Percentiles rank a stretch among this genome's conserved stretches.
Conservation (phyloP, 2,797 vertebrate species). For the Amphiprion clarkii region DNA sequence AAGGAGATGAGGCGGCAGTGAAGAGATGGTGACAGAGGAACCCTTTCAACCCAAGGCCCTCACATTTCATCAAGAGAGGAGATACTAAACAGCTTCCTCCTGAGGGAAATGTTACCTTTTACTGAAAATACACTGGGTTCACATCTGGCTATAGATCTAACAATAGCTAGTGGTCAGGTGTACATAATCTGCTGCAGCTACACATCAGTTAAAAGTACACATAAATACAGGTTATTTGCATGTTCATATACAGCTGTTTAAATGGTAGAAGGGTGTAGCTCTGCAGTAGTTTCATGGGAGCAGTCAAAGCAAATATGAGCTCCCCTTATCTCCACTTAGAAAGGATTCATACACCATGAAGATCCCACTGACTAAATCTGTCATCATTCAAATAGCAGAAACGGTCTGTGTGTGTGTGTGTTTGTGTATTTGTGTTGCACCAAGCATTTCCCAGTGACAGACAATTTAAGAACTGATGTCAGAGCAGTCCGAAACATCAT, state of each 20-base stretch:
- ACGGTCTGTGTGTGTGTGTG: too few species aligned
- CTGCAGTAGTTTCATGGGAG: not conserved
- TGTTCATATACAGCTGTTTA: not conserved
- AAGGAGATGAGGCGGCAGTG: conserved; percentile 50
- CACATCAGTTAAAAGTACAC: not conserved
- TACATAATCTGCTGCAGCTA: not conserved
- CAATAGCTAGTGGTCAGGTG: conserved; percentile 14
- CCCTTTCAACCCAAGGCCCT: conserved; percentile 30
- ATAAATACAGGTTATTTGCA: not conserved
- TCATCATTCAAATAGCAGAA: too few species aligned
- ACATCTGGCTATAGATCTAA: conserved; percentile 27
- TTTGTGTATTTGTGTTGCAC: too few species aligned
- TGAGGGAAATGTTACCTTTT: conserved; percentile 33
- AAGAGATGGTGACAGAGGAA: conserved; percentile 47
- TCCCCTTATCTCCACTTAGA: too few species aligned
- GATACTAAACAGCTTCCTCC: conserved; percentile 33
- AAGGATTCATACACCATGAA: too few species aligned
- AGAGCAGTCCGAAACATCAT: too few species aligned
- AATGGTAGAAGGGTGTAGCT: not conserved
- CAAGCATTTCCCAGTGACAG: too few species aligned
- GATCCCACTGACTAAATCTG: too few species aligned
- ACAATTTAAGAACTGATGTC: too few species aligned
- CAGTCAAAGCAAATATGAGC: conserved; percentile 3
- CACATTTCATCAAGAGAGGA: conserved; percentile 46
- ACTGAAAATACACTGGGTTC: conserved; percentile 30